phyloP scores from a whole-genome alignment of 2,113 vertebrate species.

The Suncus etruscus region DNA sequence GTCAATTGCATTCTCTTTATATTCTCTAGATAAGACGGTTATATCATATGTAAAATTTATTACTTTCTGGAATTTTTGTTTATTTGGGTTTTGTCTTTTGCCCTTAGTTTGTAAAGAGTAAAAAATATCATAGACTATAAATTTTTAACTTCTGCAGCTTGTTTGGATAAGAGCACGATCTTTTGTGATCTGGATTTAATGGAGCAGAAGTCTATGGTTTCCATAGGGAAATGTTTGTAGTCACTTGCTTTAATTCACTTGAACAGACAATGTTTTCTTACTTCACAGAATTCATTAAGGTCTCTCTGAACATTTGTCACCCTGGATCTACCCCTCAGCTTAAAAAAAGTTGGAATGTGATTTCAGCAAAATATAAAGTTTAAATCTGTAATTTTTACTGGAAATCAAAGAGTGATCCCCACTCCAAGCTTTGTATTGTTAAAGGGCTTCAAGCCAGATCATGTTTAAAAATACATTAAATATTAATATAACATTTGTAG shows the following conservation, averaged over 20 bases:
- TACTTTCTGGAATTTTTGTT: constrained; percentile 40
- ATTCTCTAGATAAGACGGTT: neutral
- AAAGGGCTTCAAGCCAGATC: neutral
- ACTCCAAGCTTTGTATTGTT: neutral
- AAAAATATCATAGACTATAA: neutral
- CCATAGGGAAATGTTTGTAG: neutral
- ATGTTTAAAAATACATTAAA: neutral
- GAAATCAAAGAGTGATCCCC: neutral
- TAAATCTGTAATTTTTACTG: neutral
- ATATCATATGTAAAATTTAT: neutral
- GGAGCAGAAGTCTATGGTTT: neutral
- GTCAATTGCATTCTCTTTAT: neutral
- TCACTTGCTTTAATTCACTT: neutral
- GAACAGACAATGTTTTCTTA: neutral
- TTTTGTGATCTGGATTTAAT: neutral
- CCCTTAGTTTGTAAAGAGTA: neutral
- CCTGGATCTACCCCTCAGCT: neutral
- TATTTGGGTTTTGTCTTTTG: neutral
- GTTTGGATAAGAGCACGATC: neutral
- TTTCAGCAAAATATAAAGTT: constrained; percentile 9
- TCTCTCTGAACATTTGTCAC: neutral
- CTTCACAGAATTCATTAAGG: neutral
- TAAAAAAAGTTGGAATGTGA: neutral
- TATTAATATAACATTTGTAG: constrained; percentile 1
- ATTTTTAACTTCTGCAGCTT: neutral